Base-by-base conservation (phyloP, 2,888 invertebrate species). In the Maniola hyperantus region DNA sequence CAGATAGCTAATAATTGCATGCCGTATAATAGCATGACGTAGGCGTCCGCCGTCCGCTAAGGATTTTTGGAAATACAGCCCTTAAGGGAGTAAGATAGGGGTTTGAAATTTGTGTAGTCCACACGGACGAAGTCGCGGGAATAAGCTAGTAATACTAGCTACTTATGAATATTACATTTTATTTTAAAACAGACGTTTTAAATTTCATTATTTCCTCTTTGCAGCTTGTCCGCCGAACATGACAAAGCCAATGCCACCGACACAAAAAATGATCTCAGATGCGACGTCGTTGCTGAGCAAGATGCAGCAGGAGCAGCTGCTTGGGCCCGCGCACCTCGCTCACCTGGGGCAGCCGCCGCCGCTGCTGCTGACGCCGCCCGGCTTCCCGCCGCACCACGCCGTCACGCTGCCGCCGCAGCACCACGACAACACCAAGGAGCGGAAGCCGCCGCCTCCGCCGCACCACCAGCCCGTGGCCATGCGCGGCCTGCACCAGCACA, bases 401-500 rank as follows among this genome's bases (percentile, higher is more conserved):
- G 94, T 96, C 61, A 95, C 94, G 59, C 86, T 96, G 73, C 95
- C 95, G 11, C 95, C 94, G 50, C 95, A 94, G 69, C 92, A 94
- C 57, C 94, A 93, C 77, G 74, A 73, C 60, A 73, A 94, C 74
- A 93, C 93, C 80, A 91, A 93, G 70, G 94, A 94, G 74, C 88
- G 93, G 68, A 93, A 93, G 71, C 93, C 93, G 13, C 87, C 87
- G 34, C 92, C 93, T 72, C 84, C 79, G 53, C 96, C 91, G 18
- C 95, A 95, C 79, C 95, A 95, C 79, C 94, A 93, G 55, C 93
- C 93, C 0, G 94, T 95, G 18, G 93, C 95, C 1, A 93, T 97
- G 93, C 94, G 97, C 44, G 94, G 93, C 69, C 94, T 97, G 74
- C 96, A 96, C 80, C 96, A 96, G 72, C 97, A 97, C 80, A 96